Base-by-base conservation (phyloP, 2,113 vertebrate genomes). In the Sceloporus tristichus region DNA sequence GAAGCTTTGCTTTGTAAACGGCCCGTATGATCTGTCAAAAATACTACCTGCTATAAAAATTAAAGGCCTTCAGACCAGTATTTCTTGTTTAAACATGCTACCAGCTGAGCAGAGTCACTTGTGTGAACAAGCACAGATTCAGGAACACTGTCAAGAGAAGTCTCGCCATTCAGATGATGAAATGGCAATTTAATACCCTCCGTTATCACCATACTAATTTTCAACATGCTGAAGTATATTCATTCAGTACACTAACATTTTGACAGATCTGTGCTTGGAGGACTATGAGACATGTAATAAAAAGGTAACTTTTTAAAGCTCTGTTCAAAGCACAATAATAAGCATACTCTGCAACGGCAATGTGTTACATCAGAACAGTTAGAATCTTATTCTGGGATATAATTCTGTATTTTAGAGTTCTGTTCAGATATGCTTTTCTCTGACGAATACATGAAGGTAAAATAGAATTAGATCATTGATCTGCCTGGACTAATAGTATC, bases 11-110 rank as follows among this genome's bases (percentile, higher is more conserved):
- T 93, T 97, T 94, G 94, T 96, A 96, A 96, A 95, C 91, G 89
- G 93, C 83, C 91, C 91, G 92, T 91, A 91, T 71, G 91, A 95
- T 95, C 93, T 95, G 95, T 96, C 95, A 96, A 95, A 83, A 97
- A 97, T 96, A 96, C 95, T 96, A 95, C 95, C 96, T 95, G 93
- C 95, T 93, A 95, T 95, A 96, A 97, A 97, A 97, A 97, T 97
- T 95, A 95, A 92, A 96, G 94, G 83, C 87, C 94, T 96, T 93
- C 90, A 93, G 96, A 96, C 96, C 94, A 95, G 96, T 96, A 94
- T 96, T 97, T 97, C 97, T 96, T 97, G 96, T 96, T 96, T 91
- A 90, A 96, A 97, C 96, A 97, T 79, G 96, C 90, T 96, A 93
- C 96, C 95, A 93, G 92, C 94, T 96, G 95, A 96, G 94, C 96